A percentile compares a stretch with the other conserved stretches of the same genome.
Conservation (phyloP, 2,888 invertebrate genomes). For the Hydropsyche betteni region DNA sequence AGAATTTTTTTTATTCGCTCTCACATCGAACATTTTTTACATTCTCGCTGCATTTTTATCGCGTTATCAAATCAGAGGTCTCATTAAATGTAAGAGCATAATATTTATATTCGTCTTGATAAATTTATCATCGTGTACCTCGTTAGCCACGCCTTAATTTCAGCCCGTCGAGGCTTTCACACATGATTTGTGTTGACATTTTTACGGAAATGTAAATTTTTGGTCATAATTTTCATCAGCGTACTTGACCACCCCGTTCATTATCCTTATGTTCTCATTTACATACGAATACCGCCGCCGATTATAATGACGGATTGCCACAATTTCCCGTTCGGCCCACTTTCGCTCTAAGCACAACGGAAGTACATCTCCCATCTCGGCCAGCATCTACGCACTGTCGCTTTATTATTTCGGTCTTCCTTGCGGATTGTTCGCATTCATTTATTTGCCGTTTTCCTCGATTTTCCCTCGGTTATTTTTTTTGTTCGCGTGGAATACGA, state of each 20-base stretch:
- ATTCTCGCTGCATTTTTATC: too few species aligned
- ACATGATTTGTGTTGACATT: background rate
- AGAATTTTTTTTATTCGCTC: too few species aligned
- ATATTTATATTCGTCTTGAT: too few species aligned
- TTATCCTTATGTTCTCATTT: slow-evolving; percentile 14
- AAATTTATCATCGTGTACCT: too few species aligned
- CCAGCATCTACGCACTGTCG: background rate
- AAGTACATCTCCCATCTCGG: background rate
- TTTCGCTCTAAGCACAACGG: background rate
- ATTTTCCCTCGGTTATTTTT: slow-evolving; percentile 3
- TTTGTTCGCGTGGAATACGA: background rate
- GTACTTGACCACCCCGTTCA: slow-evolving; percentile 26
- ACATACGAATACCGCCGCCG: slow-evolving; percentile 13
- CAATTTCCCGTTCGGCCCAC: slow-evolving; percentile 7
- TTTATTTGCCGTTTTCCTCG: background rate
- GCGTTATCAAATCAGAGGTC: too few species aligned
- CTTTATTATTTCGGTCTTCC: too few species aligned
- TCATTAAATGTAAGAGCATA: too few species aligned
- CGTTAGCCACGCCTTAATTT: too few species aligned
- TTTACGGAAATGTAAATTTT: slow-evolving; percentile 26
- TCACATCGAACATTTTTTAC: too few species aligned
- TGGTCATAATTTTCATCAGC: slow-evolving; percentile 2
- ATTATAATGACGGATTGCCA: slow-evolving; percentile 8
- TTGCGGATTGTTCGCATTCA: too few species aligned
- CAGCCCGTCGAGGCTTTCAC: background rate